A percentile compares a stretch with the other conserved stretches of the same genome.
Conservation (phyloP, 2,113 vertebrate species). For the Apus apus region DNA sequence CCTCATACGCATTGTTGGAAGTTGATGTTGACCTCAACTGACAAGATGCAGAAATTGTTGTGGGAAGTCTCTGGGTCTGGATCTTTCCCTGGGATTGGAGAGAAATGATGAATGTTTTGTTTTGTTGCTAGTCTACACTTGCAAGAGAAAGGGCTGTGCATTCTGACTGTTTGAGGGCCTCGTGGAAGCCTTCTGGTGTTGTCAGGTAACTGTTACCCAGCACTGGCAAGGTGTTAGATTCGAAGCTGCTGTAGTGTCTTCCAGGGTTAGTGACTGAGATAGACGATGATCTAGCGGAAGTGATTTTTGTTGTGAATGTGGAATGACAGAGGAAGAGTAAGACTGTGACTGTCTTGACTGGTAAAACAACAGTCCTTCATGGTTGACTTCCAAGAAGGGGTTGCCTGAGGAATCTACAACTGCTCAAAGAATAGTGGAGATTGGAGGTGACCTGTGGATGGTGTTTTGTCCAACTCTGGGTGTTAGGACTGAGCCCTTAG, state of each 20-base stretch:
- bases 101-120: background rate
- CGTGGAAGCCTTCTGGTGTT: background rate
- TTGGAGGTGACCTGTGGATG: background rate
- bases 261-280: background rate
- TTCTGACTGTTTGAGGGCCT: background rate
- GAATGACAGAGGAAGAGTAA: background rate
- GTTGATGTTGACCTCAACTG: background rate
- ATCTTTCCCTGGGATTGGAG: background rate
- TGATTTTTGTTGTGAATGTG: background rate
- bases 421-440: background rate
- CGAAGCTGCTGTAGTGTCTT: background rate
- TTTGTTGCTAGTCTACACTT: background rate
- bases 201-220: background rate
- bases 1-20: rapidly evolving
- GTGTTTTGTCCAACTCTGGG: background rate
- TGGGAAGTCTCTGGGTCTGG: background rate
- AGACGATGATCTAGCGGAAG: background rate
- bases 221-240: background rate
- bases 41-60: background rate
- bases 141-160: background rate
- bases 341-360: background rate
- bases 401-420: background rate
- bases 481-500: background rate
- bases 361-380: background rate
- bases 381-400: background rate